These are phyloP conservation scores for Itoplectis maculator DNA, from an alignment of 2,888 invertebrate genomes.

Conservation along the genomic window DNA sequence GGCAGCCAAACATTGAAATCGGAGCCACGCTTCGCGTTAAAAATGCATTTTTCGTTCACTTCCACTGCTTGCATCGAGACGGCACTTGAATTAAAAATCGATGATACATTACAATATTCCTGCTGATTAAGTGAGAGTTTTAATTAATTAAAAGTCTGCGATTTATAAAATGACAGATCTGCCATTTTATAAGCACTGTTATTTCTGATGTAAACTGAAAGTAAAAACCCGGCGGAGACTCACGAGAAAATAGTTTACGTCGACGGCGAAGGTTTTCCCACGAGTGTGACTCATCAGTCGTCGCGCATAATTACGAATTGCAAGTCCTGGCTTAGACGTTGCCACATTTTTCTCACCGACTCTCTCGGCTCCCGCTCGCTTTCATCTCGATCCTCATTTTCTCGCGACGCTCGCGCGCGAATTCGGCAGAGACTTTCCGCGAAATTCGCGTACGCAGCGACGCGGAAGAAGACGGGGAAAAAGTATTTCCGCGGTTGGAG, in stretches of 20 bases:
- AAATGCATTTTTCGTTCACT: too few species aligned
- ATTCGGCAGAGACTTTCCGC: slow-evolving; percentile 56
- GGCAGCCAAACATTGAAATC: neutral
- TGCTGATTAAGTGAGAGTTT: too few species aligned
- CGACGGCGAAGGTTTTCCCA: slow-evolving; percentile 3
- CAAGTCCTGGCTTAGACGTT: neutral
- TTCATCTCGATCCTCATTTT: slow-evolving; percentile 12
- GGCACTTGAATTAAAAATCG: too few species aligned
- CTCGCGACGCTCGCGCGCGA: slow-evolving; percentile 20
- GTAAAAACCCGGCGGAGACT: neutral
- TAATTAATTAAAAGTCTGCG: neutral
- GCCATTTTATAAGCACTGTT: too few species aligned
- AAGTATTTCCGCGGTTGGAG: slow-evolving; percentile 45
- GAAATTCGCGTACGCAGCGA: slow-evolving; percentile 41
- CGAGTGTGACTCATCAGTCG: slow-evolving; percentile 14
- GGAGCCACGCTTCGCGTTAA: neutral
- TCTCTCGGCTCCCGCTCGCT: slow-evolving; percentile 10
- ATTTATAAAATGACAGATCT: neutral
- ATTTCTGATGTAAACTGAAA: neutral
- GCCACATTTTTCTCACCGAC: slow-evolving; percentile 2
- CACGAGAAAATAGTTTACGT: neutral
- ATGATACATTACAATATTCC: too few species aligned
- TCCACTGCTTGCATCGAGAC: too few species aligned
- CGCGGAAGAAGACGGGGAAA: slow-evolving; percentile 24
- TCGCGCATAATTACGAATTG: slow-evolving; percentile 15